phyloP scores from a whole-genome alignment of 2,113 vertebrate genomes.

The Bambusicola thoracicus region DNA sequence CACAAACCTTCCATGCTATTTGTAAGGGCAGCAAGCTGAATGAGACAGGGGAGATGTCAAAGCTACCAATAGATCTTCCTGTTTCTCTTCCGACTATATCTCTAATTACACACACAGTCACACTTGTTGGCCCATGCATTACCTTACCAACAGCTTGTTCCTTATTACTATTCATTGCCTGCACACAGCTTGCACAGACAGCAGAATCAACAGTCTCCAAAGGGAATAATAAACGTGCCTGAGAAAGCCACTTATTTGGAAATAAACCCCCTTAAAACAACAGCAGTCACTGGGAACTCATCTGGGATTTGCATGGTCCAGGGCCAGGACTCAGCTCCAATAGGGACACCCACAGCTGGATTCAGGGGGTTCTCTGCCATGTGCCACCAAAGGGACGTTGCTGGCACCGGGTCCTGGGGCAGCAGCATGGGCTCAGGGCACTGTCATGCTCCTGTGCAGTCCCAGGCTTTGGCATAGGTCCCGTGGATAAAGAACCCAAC shows the following conservation, averaged over 20 bases:
- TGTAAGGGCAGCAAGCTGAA: not conserved
- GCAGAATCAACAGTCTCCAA: not conserved
- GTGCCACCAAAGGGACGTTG: not conserved
- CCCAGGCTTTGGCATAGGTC: not conserved
- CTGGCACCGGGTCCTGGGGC: not conserved
- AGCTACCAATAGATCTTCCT: not conserved
- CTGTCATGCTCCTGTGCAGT: rapidly evolving
- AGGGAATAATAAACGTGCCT: not conserved
- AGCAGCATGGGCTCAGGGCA: not conserved
- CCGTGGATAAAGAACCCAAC: not conserved
- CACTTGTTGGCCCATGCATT: not conserved
- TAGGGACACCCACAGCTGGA: rapidly evolving
- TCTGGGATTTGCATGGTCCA: not conserved
- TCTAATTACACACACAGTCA: not conserved
- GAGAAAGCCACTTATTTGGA: not conserved
- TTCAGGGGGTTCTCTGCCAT: not conserved
- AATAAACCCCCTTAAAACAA: not conserved
- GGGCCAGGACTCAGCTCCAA: not conserved
- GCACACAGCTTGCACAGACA: not conserved
- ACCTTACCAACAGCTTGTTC: not conserved
- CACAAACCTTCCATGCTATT: not conserved
- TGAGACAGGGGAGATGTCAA: not conserved
- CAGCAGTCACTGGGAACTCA: rapidly evolving
- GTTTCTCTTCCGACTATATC: not conserved
- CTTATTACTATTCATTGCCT: not conserved